Evolutionary conservation across 2,113 vertebrate genomes (phyloP), one percentile per base, ranked within the genome.

Genomic region (Phyllostomus hastatus): DNA sequence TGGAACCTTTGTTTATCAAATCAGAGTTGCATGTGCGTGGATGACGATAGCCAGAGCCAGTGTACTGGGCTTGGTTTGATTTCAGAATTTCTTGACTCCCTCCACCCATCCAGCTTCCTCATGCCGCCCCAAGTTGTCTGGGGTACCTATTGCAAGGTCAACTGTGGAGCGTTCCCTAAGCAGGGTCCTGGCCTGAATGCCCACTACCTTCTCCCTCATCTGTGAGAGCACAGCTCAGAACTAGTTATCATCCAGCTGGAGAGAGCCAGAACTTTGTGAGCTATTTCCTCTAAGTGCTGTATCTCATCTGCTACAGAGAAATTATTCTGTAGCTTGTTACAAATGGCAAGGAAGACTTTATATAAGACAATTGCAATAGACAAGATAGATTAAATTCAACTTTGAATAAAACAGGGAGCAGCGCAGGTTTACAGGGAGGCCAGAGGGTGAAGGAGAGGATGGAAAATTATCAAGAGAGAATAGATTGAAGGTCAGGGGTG

Each of bases 21-120:
- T 38, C n/a, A 2, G 20, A 50, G 41, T 15, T 2, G 35, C 2
- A 33, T 0, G 4, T 3, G 0, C 0, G 3, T 10, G 10, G 57
- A 22, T 31, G 15, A 2, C 9, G 4, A 2, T 26, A 14, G 43
- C 70, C 12, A 6, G 33, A 28, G 8, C 67, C 38, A 1, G 20
- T 14, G 70, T 14, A 16, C 20, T 8, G 2, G 48, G 31, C 0
- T 4, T 24, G 20, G 7, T 5, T 7, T 6, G 75, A 31, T 1
- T 59, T 17, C 2, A 5, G 19, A 22, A 38, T 20, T 59, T 50
- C 41, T 50, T 3, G 28, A 16, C 54, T 12, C 66, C n/a, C 15
- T 17, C 14, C 4, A 48, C 2, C 1, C 8, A 35, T n/a, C 46
- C 82, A 69, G 46, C 82, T 73, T 69, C 46, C 48, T 38, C 11